Percentiles rank a stretch among this genome's conserved stretches.
phyloP scores from a whole-genome alignment of 2,797 vertebrate genomes.

The Selene dorsalis region DNA sequence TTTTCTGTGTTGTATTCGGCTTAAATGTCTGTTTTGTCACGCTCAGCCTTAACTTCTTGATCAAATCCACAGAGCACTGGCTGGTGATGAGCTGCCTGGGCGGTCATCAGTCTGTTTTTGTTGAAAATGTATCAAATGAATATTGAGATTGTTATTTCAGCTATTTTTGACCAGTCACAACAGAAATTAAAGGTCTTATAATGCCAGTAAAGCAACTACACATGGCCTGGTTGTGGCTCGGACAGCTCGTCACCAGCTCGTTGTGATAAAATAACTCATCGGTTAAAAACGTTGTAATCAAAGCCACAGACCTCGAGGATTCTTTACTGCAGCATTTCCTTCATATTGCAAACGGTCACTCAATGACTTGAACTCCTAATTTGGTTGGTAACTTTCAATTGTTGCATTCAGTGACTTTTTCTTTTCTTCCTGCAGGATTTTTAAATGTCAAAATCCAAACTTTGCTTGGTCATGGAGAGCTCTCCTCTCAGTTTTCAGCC shows the following conservation, averaged over 20 bases:
- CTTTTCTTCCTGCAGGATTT: conserved; percentile 32
- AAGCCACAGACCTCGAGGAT: conserved; percentile 38
- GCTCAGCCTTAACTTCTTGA: conserved; percentile 67
- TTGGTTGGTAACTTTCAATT: conserved; percentile 41
- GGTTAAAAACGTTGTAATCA: conserved; percentile 29
- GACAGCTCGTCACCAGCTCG: conserved; percentile 35
- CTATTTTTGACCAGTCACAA: conserved; percentile 16
- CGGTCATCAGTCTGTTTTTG: not conserved
- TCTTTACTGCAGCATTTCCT: conserved; percentile 42
- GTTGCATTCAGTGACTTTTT: conserved; percentile 24
- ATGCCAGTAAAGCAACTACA: not conserved
- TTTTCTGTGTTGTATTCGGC: conserved; percentile 55
- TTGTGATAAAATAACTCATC: conserved; percentile 28
- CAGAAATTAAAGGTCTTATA: not conserved
- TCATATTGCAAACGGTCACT: conserved; percentile 18
- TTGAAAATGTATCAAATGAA: not conserved
- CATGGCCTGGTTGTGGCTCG: conserved; percentile 8
- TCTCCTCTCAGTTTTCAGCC: conserved; percentile 50
- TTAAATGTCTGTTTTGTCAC: conserved; percentile 56
- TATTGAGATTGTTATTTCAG: not conserved
- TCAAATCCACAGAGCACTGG: conserved; percentile 45
- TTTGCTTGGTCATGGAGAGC: conserved; percentile 33
- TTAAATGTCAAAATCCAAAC: conserved; percentile 29
- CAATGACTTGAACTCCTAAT: conserved; percentile 40
- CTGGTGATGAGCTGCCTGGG: conserved; percentile 34